Evolutionary conservation across 2,888 invertebrate species (phyloP), one percentile per base, ranked within the genome.

Genomic region (Drosophila cognata): DNA sequence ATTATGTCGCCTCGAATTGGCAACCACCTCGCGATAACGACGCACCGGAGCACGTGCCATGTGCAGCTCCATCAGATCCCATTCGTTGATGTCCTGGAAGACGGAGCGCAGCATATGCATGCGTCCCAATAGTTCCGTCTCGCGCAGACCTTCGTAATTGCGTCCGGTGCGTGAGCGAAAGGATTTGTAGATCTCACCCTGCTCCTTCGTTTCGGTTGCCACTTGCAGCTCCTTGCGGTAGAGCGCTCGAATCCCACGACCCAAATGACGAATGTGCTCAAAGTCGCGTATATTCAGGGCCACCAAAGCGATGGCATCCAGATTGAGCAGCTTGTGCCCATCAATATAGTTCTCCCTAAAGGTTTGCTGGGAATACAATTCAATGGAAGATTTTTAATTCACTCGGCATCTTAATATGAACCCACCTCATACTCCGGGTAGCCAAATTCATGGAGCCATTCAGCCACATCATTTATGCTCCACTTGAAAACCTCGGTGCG

Each of bases 121-220:
- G 92, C 93, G 94, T 0, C 94, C 93, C 1, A 94, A 92, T 0
- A 95, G 85, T 36, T 94, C 94, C 0, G 93, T 92, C 63, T 94
- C 94, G 70, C 77, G 93, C 60, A 94, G 80, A 2, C 93, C 91
- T 0, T 94, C 94, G 92, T 94, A 94, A 18, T 77, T 93, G 0
- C 94, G 94, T 0, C 95, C 95, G 0, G 94, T 94, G 46, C 93
- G 92, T 0, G 94, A 92, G 18, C 94, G 94, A 86, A 94, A 94
- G 85, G 94, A 92, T 2, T 94, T 94, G 71, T 94, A 94, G n/a
- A 94, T 93, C 0, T 94, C 94, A 4, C 94, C 80, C 0, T 94
- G 94, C 50, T 94, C 92, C 29, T 84, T 89, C 0, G 94, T 88
- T 52, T 89, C 84, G 3, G 84, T 84, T 0, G 89, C 84, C 16